Percentiles rank a stretch among this genome's conserved stretches.
These are phyloP conservation scores for Tretioscincus oriximinensis DNA, from an alignment of 2,113 vertebrate species.

Conservation along the genomic window DNA sequence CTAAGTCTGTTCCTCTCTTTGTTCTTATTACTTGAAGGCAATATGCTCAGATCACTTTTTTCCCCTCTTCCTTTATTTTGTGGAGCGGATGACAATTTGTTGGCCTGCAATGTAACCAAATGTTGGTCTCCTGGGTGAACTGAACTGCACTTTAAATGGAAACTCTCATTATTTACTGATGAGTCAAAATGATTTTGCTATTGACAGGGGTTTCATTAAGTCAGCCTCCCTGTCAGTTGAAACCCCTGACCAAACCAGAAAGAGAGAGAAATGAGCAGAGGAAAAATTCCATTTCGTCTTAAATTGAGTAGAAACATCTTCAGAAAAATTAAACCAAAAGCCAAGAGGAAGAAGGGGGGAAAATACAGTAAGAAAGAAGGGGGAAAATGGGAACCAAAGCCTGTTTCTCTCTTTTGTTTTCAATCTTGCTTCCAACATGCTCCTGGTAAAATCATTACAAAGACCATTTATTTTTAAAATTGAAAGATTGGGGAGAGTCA, in stretches of 20 bases:
- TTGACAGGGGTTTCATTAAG: constrained; percentile 60
- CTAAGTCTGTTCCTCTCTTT: not conserved
- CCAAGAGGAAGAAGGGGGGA: constrained; percentile 47
- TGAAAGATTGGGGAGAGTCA: constrained; percentile 85
- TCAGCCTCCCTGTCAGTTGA: constrained; percentile 52
- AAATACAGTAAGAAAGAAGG: not conserved
- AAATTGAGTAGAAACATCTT: constrained; percentile 61
- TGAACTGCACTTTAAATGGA: constrained; percentile 45
- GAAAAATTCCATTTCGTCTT: constrained; percentile 65
- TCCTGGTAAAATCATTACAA: constrained; percentile 85
- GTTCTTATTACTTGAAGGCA: constrained; percentile 23
- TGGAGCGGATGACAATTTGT: constrained; percentile 25
- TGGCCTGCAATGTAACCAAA: constrained; percentile 51
- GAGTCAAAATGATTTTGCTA: constrained; percentile 60
- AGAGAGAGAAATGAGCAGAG: constrained; percentile 49
- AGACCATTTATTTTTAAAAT: constrained; percentile 85
- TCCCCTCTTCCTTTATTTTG: not conserved
- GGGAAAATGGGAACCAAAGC: constrained; percentile 61
- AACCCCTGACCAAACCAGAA: constrained; percentile 49
- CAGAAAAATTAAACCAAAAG: constrained; percentile 66
- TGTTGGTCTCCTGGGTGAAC: constrained; percentile 27
- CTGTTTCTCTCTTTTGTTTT: constrained; percentile 72
- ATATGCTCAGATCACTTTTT: not conserved
- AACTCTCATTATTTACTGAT: constrained; percentile 60
- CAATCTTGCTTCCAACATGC: constrained; percentile 76